These are phyloP conservation scores for Salminus brasiliensis DNA, from an alignment of 2,113 vertebrate species.

Conservation along the genomic window DNA sequence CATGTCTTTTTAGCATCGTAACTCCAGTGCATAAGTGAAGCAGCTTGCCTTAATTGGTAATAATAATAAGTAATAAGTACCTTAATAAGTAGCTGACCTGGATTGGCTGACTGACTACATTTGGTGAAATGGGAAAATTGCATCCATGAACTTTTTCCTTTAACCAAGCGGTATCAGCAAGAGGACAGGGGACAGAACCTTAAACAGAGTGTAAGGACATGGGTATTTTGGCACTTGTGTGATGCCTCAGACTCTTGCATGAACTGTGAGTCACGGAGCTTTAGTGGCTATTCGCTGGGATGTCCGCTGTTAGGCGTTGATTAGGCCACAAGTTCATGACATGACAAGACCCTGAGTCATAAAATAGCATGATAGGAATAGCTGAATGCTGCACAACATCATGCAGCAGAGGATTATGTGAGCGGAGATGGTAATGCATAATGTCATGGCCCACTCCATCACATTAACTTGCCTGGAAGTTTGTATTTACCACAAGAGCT, in stretches of 20 bases:
- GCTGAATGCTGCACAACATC: neutral
- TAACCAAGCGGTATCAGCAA: neutral
- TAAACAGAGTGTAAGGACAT: neutral
- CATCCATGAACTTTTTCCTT: no score
- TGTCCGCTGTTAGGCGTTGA: neutral
- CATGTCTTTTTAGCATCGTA: no score
- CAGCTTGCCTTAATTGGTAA: no score
- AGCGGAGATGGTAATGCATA: neutral
- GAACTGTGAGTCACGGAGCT: neutral
- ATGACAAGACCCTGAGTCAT: neutral
- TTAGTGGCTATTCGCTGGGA: neutral
- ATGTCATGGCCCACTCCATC: neutral
- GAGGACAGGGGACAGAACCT: no score
- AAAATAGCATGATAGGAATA: constrained; percentile 25
- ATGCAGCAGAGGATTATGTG: neutral
- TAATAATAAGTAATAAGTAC: no score
- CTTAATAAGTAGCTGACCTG: no score
- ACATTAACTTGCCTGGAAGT: neutral
- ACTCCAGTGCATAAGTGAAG: no score
- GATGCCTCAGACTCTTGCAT: neutral
- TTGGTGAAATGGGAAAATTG: no score
- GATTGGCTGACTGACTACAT: no score
- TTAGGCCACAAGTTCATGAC: constrained; percentile 6
- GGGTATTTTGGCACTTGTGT: neutral
- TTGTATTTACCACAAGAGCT: neutral